Percentiles rank a stretch among this genome's conserved stretches.
phyloP scores from a whole-genome alignment of 37 sponge, comb jelly and placozoan species.

The Lycopodina hypogea region DNA sequence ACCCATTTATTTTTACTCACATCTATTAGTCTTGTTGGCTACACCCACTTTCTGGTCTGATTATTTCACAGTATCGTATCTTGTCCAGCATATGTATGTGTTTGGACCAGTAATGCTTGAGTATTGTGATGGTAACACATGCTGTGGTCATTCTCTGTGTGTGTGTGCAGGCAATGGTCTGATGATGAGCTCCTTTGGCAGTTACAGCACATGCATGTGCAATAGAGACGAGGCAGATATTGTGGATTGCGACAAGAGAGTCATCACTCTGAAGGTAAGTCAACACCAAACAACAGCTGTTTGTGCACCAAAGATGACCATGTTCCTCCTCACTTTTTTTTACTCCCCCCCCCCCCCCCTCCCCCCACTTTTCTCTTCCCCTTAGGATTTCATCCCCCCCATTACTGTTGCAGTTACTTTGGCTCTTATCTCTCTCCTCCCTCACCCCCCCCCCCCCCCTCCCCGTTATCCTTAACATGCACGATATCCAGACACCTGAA shows the following conservation, averaged over 20 bases:
- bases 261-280: slow-evolving; percentile 6
- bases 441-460: background rate
- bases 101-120: too few species aligned
- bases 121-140: too few species aligned
- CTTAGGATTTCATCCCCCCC: background rate
- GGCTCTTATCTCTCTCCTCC: background rate
- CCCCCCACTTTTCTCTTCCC: background rate
- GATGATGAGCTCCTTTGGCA: background rate
- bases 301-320: too few species aligned
- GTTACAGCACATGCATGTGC: background rate
- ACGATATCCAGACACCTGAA: too few species aligned
- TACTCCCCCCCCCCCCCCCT: too few species aligned
- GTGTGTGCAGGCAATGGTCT: background rate
- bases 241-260: slow-evolving; percentile 6
- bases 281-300: background rate
- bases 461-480: too few species aligned
- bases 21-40: too few species aligned
- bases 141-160: background rate
- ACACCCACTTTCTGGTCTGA: too few species aligned
- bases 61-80: too few species aligned
- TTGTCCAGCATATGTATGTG: too few species aligned
- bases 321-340: background rate
- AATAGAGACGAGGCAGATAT: background rate
- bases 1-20: too few species aligned
- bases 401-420: background rate